Conservation (phyloP, 1,140 invertebrate genomes). For the Trichonephila inaurata region DNA sequence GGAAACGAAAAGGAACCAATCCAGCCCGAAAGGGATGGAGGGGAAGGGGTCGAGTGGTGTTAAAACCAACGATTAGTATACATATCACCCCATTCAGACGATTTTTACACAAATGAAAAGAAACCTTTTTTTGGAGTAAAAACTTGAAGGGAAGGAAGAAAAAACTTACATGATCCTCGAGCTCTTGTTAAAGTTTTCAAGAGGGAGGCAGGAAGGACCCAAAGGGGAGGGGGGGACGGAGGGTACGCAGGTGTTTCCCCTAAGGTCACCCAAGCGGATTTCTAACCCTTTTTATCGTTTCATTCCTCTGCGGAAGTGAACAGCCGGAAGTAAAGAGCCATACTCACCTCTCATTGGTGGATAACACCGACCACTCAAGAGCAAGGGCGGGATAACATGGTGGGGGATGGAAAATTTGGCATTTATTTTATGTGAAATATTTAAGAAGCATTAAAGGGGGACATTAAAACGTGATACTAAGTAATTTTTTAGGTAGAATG, state of each 20-base stretch:
- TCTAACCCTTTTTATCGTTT: conserved; percentile 35
- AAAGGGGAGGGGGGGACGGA: not conserved
- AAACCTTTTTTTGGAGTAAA: conserved; percentile 26
- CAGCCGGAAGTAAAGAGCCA: conserved; percentile 12
- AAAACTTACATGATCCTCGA: conserved; percentile 30
- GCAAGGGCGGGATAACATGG: not conserved
- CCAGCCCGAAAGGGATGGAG: not conserved
- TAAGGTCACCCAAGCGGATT: conserved; percentile 40
- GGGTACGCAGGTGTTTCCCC: conserved; percentile 16
- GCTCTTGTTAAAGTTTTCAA: conserved; percentile 18
- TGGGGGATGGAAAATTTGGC: not conserved
- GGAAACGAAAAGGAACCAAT: not conserved
- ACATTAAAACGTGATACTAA: too few species aligned
- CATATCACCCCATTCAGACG: conserved; percentile 25
- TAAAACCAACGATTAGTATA: conserved; percentile 38
- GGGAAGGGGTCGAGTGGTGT: conserved; percentile 33
- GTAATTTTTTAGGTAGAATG: too few species aligned
- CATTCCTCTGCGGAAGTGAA: conserved; percentile 14
- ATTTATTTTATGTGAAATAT: conserved; percentile 28
- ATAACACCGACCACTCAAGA: conserved; percentile 9
- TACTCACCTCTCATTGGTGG: not conserved
- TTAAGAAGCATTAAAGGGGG: not conserved
- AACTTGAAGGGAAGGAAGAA: conserved; percentile 25
- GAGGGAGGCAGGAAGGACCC: conserved; percentile 27
- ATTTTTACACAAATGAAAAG: conserved; percentile 21